Conservation (phyloP, 37 sponge, comb jelly and placozoan genomes). For the Theonella swinhoei region DNA sequence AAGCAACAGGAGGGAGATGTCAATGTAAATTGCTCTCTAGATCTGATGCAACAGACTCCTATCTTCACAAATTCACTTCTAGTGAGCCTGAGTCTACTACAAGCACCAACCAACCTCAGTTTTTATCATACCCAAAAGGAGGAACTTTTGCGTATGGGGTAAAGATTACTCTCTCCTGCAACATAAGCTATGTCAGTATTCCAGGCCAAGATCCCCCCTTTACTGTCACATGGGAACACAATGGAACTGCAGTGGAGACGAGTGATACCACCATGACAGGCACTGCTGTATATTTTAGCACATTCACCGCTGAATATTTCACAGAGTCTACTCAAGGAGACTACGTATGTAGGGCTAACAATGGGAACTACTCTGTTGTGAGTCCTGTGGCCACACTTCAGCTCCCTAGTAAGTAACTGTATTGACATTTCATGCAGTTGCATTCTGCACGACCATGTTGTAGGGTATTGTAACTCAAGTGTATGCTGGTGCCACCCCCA, state of each 20-base stretch:
- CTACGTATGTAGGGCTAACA: not conserved
- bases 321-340: not conserved
- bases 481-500: too few species aligned
- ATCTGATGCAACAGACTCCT: too few species aligned
- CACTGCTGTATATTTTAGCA: not conserved
- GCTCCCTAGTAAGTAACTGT: not conserved
- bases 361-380: not conserved
- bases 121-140: not conserved
- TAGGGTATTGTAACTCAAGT: too few species aligned
- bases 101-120: too few species aligned
- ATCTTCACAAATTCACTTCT: too few species aligned
- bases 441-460: too few species aligned
- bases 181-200: not conserved
- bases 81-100: too few species aligned
- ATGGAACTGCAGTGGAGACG: not conserved
- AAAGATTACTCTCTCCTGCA: not conserved
- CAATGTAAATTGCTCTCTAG: too few species aligned
- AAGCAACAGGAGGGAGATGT: too few species aligned
- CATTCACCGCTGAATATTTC: not conserved
- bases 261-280: not conserved
- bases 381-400: not conserved
- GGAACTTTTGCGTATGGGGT: not conserved
- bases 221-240: not conserved
- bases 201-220: not conserved
- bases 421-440: too few species aligned